Conservation (phyloP, 2,888 invertebrate genomes). For the Agonopterix alstromeriana region DNA sequence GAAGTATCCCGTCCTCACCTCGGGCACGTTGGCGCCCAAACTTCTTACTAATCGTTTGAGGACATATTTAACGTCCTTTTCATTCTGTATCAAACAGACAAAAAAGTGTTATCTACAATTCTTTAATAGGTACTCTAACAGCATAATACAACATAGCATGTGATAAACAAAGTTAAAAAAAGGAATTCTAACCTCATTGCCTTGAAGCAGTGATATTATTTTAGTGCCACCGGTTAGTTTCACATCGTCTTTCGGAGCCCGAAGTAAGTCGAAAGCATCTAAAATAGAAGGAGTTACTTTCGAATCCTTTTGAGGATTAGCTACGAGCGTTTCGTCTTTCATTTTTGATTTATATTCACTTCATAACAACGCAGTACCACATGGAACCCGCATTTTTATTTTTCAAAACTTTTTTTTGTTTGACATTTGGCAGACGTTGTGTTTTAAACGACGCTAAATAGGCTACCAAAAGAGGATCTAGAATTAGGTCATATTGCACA, state of each 20-base stretch:
- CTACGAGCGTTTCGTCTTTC: slow-evolving; percentile 38
- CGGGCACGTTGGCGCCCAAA: slow-evolving; percentile 80
- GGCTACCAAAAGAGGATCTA: no score
- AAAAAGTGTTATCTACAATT: background rate
- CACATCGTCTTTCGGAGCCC: slow-evolving; percentile 46
- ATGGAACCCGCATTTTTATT: slow-evolving; percentile 24
- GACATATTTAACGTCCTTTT: slow-evolving; percentile 80
- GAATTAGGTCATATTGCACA: no score
- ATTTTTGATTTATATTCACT: slow-evolving; percentile 29
- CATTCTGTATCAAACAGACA: slow-evolving; percentile 55
- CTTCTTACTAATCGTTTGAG: slow-evolving; percentile 83
- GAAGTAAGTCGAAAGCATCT: slow-evolving; percentile 61
- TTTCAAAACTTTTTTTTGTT: background rate
- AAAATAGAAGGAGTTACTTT: slow-evolving; percentile 54
- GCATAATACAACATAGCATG: background rate
- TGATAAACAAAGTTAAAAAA: background rate
- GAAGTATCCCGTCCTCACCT: slow-evolving; percentile 82
- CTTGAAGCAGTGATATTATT: slow-evolving; percentile 54
- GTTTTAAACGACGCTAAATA: no score
- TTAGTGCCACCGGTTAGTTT: slow-evolving; percentile 58
- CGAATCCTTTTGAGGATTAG: slow-evolving; percentile 23
- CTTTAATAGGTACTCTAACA: background rate
- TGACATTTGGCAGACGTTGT: no score
- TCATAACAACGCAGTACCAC: slow-evolving; percentile 23
- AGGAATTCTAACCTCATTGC: slow-evolving; percentile 52